Percentiles rank a stretch among this genome's conserved stretches.
Conservation (phyloP, 2,888 invertebrate genomes). For the Prostheceraeus crozeri region DNA sequence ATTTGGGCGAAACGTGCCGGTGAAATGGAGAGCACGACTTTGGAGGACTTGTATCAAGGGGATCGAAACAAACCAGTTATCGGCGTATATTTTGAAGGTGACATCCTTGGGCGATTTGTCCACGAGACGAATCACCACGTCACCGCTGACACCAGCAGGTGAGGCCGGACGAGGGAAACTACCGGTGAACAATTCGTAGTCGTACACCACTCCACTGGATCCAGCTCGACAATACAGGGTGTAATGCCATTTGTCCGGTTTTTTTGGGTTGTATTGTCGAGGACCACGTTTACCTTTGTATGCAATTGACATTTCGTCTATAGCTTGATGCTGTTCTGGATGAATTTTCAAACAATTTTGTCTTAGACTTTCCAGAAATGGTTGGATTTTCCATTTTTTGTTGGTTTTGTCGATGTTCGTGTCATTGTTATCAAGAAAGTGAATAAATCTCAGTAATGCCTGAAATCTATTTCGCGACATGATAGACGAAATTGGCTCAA, state of each 20-base stretch:
- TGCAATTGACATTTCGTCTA: slow-evolving; percentile 40
- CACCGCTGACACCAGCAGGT: slow-evolving; percentile 5
- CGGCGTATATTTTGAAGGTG: slow-evolving; percentile 30
- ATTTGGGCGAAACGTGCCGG: slow-evolving; percentile 9
- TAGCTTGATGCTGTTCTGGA: slow-evolving; percentile 35
- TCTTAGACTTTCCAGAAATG: slow-evolving; percentile 36
- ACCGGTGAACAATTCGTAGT: slow-evolving; percentile 38
- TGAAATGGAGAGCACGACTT: background rate
- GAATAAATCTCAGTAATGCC: slow-evolving; percentile 20
- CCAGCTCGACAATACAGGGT: slow-evolving; percentile 36
- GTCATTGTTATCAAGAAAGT: slow-evolving; percentile 32
- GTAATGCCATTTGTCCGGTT: slow-evolving; percentile 39
- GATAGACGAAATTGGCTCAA: slow-evolving; percentile 13
- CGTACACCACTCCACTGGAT: slow-evolving; percentile 37
- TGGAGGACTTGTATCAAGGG: background rate
- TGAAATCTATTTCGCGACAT: slow-evolving; percentile 30
- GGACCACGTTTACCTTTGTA: slow-evolving; percentile 36
- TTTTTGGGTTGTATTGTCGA: slow-evolving; percentile 33
- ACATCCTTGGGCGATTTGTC: background rate
- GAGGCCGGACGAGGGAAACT: background rate
- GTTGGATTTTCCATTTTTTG: slow-evolving; percentile 32
- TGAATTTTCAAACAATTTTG: slow-evolving; percentile 35
- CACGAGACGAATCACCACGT: background rate
- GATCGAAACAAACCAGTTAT: slow-evolving; percentile 28
- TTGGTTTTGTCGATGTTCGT: slow-evolving; percentile 7